Percentiles rank a stretch among this genome's conserved stretches.
These are phyloP conservation scores for Triplophysa siluroides DNA, from an alignment of 2,113 vertebrate genomes.

Conservation along the genomic window DNA sequence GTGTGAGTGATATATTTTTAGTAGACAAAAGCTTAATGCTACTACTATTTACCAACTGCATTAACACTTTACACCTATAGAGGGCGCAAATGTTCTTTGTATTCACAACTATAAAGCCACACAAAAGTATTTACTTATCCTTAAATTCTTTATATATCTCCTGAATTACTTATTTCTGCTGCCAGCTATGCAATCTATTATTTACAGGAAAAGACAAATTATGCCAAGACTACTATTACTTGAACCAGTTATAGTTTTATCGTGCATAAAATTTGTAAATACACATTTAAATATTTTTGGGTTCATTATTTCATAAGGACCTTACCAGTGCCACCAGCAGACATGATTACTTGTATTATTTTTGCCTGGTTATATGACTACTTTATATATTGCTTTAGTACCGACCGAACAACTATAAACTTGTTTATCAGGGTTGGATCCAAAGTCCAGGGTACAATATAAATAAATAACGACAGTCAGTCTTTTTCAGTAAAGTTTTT, in stretches of 20 bases:
- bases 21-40: neutral
- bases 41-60: neutral
- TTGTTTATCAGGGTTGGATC: slow-evolving; percentile 18
- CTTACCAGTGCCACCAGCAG: too few species aligned
- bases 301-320: too few species aligned
- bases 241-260: too few species aligned
- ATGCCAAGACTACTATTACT: too few species aligned
- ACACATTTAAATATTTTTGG: too few species aligned
- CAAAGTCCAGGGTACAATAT: slow-evolving; percentile 69
- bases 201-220: too few species aligned
- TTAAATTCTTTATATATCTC: too few species aligned
- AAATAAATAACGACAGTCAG: neutral
- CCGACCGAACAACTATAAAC: neutral
- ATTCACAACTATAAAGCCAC: neutral
- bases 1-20: neutral
- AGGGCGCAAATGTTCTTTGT: slow-evolving; percentile 30
- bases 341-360: neutral
- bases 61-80: slow-evolving; percentile 13
- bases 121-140: neutral
- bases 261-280: too few species aligned
- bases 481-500: neutral
- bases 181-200: too few species aligned
- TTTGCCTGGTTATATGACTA: neutral
- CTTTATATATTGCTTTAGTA: neutral
- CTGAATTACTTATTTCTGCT: too few species aligned